Base-by-base conservation (phyloP, 1,140 invertebrate species). In the Potamilus streckersoni region DNA sequence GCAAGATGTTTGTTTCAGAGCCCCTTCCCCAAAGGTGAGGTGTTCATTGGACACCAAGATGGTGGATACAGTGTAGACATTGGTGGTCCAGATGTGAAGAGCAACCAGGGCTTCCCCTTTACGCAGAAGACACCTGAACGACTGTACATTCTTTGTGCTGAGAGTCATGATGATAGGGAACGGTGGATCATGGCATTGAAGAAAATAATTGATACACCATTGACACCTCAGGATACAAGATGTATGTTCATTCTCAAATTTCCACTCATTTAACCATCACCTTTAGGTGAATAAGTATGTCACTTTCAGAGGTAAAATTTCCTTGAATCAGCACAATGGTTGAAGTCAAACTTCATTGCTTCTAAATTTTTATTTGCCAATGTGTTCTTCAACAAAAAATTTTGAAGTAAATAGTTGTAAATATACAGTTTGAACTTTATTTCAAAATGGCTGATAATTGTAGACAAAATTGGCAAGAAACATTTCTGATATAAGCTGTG, bases 11-110 rank as follows among this genome's bases (percentile, higher is more conserved):
- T 78, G 38, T 84, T 88, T 13, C 83, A 93, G 92, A 94, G 95
- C 87, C 94, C 95, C 1, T 94, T 95, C 90, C 94, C 96, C 0
- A 96, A 96, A 91, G 96, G 96, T 73, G 96, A 97, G 92, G 95
- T 97, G 76, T 97, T 96, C 88, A 90, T 97, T 78, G 95, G 96
- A 15, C 92, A 95, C 82, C 91, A 91, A 86, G 92, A 93, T 70
- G 94, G 95, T 79, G 94, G 94, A 4, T 97, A 94, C 85, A 92
- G 91, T 66, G 91, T 95, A 0, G 90, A 31, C 91, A 93, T 76
- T 74, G 91, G 89, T 91, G 93, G 82, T 38, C 92, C 94, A 19
- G 94, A 94, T n/a, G 81, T 76, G 13, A 27, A 93, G 92, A 80
- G 89, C 83, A 93, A 93, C 83, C 93, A 94, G 79, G 89, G 87